Percentiles rank a stretch among this genome's conserved stretches.
These are phyloP conservation scores for Acanthochromis polyacanthus DNA, from an alignment of 2,113 vertebrate species.

Conservation along the genomic window DNA sequence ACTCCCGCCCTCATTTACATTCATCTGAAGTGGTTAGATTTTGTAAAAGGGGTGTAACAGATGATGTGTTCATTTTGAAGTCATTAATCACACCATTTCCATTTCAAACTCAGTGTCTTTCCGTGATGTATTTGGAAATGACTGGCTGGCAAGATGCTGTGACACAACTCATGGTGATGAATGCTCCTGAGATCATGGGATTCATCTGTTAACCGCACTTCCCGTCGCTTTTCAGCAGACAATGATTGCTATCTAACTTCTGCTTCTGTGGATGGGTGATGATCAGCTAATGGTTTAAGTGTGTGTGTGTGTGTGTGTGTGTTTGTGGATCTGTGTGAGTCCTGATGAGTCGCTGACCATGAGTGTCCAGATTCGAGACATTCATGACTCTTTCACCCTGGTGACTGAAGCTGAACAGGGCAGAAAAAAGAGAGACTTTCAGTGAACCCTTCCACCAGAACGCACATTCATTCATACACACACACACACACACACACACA, in stretches of 20 bases:
- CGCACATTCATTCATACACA: background rate
- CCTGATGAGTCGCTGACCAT: background rate
- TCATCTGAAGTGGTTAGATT: background rate
- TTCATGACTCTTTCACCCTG: background rate
- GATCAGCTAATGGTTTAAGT: constrained; percentile 31
- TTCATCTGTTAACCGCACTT: constrained; percentile 32
- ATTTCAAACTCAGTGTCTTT: background rate
- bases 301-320: background rate
- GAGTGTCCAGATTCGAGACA: constrained; percentile 1
- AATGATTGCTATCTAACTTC: constrained; percentile 36
- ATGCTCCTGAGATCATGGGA: constrained; percentile 46
- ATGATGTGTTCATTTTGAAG: constrained; percentile 8
- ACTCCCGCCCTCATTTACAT: background rate
- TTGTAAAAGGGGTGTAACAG: too few species aligned
- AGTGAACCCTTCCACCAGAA: constrained; percentile 31
- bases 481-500: constrained; percentile 10
- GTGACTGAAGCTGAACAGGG: constrained; percentile 17
- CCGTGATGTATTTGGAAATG: constrained; percentile 7
- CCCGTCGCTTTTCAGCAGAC: constrained; percentile 31
- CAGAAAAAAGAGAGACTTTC: constrained; percentile 13
- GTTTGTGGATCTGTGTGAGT: background rate
- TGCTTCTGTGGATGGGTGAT: constrained; percentile 29
- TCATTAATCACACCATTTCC: constrained; percentile 18
- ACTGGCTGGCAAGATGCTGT: constrained; percentile 9
- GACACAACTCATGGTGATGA: constrained; percentile 9